Conservation (phyloP, 2,888 invertebrate genomes). For the Agrochola lota region DNA sequence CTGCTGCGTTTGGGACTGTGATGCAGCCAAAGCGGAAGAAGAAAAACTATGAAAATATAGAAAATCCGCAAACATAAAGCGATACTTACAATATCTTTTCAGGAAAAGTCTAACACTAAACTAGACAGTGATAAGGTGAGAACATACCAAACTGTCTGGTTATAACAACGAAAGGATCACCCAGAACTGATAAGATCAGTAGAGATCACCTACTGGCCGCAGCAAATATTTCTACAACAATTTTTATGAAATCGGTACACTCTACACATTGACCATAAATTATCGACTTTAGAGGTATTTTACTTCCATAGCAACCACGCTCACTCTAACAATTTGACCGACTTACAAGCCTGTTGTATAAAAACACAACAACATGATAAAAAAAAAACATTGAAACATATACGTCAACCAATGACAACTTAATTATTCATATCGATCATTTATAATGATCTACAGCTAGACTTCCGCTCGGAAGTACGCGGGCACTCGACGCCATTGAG, state of each 20-base stretch:
- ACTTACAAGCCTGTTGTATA: constrained; percentile 22
- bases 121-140: neutral
- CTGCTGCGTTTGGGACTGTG: too few species aligned
- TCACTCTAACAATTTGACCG: constrained; percentile 21
- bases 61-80: neutral
- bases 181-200: neutral
- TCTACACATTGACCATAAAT: neutral
- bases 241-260: neutral
- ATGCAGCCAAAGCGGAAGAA: neutral
- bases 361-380: constrained; percentile 34
- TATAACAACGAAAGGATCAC: neutral
- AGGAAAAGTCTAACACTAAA: neutral
- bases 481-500: constrained; percentile 57
- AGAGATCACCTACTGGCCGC: neutral
- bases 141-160: neutral
- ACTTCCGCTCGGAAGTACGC: constrained; percentile 63
- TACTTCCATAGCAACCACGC: constrained; percentile 13
- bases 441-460: constrained; percentile 54
- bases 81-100: neutral
- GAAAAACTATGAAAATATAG: neutral
- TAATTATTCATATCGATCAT: constrained; percentile 66
- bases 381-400: constrained; percentile 43
- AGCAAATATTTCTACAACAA: constrained; percentile 4
- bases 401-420: constrained; percentile 49
- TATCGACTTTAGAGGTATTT: constrained; percentile 11